These are phyloP conservation scores for Idris sp. DNA, from an alignment of 1,140 invertebrate species.

Conservation along the genomic window DNA sequence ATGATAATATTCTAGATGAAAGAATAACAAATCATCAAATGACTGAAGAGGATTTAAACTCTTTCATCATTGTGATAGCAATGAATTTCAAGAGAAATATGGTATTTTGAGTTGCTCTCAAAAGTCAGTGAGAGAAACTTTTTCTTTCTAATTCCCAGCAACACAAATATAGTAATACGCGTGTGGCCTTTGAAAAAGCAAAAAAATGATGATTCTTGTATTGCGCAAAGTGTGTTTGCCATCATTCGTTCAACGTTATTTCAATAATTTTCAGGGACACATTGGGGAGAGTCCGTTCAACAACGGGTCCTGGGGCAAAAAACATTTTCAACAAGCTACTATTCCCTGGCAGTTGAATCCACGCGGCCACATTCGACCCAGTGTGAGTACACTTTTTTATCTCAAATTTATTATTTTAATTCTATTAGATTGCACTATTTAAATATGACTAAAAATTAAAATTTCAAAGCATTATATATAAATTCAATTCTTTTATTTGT, in stretches of 20 bases:
- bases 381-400: constrained; percentile 68
- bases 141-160: constrained; percentile 35
- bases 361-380: constrained; percentile 73
- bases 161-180: constrained; percentile 35
- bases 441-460: too few relatives aligned
- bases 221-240: constrained; percentile 28
- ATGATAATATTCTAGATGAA: too few relatives aligned
- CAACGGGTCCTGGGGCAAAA: constrained; percentile 77
- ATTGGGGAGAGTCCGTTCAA: constrained; percentile 78
- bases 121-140: constrained; percentile 34
- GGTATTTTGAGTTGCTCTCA: constrained; percentile 23
- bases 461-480: too few relatives aligned
- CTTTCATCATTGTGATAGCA: constrained; percentile 15
- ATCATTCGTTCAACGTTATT: constrained; percentile 45
- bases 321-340: constrained; percentile 75
- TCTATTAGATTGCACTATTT: too few relatives aligned
- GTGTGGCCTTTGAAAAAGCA: constrained; percentile 43
- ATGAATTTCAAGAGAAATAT: too few relatives aligned
- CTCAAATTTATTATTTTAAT: too few relatives aligned
- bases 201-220: constrained; percentile 54
- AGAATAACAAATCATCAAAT: constrained; percentile 34
- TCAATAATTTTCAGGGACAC: constrained; percentile 73
- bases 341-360: constrained; percentile 77
- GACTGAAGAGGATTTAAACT: constrained; percentile 62
- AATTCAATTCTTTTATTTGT: too few relatives aligned